phyloP scores from a whole-genome alignment of 2,113 vertebrate species.

The Aptenodytes patagonicus region DNA sequence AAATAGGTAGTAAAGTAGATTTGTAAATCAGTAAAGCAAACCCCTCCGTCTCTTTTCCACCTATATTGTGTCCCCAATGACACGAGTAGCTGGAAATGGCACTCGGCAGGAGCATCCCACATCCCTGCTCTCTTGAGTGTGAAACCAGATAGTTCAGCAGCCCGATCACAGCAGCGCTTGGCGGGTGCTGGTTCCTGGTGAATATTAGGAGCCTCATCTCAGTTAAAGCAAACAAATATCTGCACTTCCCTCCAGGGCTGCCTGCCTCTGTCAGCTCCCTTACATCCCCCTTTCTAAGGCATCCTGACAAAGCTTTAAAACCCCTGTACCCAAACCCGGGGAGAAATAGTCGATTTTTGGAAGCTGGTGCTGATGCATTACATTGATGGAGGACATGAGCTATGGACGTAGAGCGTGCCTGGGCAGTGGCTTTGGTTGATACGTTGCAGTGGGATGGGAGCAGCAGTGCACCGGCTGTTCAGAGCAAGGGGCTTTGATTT shows the following conservation, averaged over 20 bases:
- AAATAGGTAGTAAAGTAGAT: not conserved
- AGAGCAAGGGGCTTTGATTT: not conserved
- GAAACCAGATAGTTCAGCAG: not conserved
- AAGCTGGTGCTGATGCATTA: not conserved
- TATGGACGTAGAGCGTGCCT: not conserved
- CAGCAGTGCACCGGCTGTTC: not conserved
- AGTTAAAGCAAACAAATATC: not conserved
- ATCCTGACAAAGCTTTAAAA: not conserved
- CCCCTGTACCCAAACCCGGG: fast-evolving
- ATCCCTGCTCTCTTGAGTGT: not conserved
- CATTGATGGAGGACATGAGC: not conserved
- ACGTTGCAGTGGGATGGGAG: not conserved
- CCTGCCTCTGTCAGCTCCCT: not conserved
- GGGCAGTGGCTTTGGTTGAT: not conserved
- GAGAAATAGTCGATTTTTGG: not conserved
- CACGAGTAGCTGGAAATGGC: not conserved
- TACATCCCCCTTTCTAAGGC: not conserved
- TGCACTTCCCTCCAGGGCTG: not conserved
- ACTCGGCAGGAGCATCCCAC: not conserved
- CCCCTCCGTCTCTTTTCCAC: not conserved
- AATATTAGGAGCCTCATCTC: not conserved
- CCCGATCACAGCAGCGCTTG: not conserved
- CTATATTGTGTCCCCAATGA: not conserved
- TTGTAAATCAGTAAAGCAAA: not conserved
- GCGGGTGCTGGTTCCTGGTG: not conserved